Evolutionary conservation across 2,888 invertebrate species (phyloP).

Genomic region (Ophioninae sp.): DNA sequence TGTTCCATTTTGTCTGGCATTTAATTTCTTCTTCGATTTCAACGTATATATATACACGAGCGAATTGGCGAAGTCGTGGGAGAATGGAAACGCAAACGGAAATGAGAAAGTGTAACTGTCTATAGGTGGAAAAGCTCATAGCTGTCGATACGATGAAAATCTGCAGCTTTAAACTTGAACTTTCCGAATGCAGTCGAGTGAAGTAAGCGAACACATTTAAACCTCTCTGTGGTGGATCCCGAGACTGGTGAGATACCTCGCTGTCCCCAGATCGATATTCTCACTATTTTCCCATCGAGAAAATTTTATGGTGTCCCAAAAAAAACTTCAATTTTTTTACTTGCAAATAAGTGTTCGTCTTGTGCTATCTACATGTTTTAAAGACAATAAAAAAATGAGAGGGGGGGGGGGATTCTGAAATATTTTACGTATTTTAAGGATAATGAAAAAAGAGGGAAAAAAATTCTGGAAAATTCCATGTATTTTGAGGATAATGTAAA

Average conservation of each 20-base stretch:
- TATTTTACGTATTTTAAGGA: too few relatives aligned
- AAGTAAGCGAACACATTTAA: conserved; percentile 18
- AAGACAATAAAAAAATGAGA: neutral
- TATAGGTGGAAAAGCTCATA: conserved; percentile 19
- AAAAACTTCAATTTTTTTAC: neutral
- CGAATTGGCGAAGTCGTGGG: conserved; percentile 13
- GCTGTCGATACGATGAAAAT: conserved; percentile 33
- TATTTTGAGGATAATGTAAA: too few relatives aligned
- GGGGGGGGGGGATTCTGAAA: too few relatives aligned
- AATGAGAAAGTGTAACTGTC: conserved; percentile 50
- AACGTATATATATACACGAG: conserved; percentile 3
- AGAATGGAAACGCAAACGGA: conserved; percentile 40
- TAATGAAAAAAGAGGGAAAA: too few relatives aligned
- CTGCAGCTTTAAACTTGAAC: conserved; percentile 35
- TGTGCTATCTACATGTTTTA: neutral
- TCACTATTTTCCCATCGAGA: conserved; percentile 16
- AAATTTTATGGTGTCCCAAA: neutral
- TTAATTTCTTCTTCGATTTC: conserved; percentile 10
- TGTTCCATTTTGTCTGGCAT: conserved; percentile 3
- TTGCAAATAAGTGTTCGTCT: neutral
- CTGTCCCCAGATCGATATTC: conserved; percentile 14
- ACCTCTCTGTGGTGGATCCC: conserved; percentile 8
- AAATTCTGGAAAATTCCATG: too few relatives aligned
- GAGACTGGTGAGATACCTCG: neutral
- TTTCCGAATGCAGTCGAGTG: conserved; percentile 9